Percentiles rank a stretch among this genome's conserved stretches.
Evolutionary conservation across 2,113 vertebrate species (phyloP).

Genomic region (Phaethon lepturus): DNA sequence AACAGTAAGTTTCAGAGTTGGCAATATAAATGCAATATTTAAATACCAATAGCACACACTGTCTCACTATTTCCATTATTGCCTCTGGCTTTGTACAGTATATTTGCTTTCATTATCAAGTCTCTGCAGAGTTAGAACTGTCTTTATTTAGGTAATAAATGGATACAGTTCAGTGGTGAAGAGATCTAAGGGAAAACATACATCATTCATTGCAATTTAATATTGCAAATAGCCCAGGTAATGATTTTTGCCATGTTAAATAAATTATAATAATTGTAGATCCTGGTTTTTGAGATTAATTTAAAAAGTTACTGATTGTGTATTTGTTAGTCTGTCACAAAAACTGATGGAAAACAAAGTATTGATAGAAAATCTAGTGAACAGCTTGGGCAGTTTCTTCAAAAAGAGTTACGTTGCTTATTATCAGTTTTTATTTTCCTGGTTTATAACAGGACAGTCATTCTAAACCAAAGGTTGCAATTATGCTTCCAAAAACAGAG

Average conservation of each 20-base stretch:
- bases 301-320: not conserved
- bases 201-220: not conserved
- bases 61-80: not conserved
- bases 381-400: conserved; percentile 1
- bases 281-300: not conserved
- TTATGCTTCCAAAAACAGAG: conserved; percentile 38
- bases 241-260: not conserved
- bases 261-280: not conserved
- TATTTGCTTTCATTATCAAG: conserved; percentile 1
- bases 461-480: not conserved
- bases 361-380: not conserved
- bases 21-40: not conserved
- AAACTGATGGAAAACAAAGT: not conserved
- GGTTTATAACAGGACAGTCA: not conserved
- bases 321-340: not conserved
- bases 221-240: conserved; percentile 17
- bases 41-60: not conserved
- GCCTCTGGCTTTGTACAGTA: not conserved
- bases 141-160: conserved; percentile 31
- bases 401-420: not conserved
- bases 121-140: not conserved
- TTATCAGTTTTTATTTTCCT: conserved; percentile 15
- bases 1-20: not conserved
- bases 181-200: conserved; percentile 12
- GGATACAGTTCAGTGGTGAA: conserved; percentile 15